phyloP scores from a whole-genome alignment of 2,888 invertebrate species.

The Macrosoma leucophasiata region DNA sequence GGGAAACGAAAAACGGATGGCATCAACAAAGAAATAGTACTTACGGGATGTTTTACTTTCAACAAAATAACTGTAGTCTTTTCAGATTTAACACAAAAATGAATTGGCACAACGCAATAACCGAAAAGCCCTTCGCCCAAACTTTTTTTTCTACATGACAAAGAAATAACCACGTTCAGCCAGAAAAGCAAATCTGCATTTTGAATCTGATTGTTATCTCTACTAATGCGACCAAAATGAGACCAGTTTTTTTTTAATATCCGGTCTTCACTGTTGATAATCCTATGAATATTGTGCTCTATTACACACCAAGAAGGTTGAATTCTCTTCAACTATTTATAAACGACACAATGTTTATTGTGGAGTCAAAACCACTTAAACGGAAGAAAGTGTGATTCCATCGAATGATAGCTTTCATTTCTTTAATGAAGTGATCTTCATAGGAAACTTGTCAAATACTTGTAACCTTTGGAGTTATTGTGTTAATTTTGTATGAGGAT shows the following conservation, averaged over 20 bases:
- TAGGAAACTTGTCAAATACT: conserved; percentile 7
- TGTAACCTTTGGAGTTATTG: conserved; percentile 13
- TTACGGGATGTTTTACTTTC: too few relatives aligned
- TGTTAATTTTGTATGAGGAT: conserved; percentile 15
- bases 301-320: too few relatives aligned
- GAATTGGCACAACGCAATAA: not conserved
- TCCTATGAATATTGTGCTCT: too few relatives aligned
- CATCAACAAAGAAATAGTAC: too few relatives aligned
- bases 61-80: conserved; percentile 6
- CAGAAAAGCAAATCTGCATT: conserved; percentile 51
- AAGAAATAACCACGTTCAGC: conserved; percentile 26
- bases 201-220: conserved; percentile 64
- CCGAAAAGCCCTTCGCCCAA: conserved; percentile 8
- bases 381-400: conserved; percentile 36
- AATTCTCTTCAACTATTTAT: too few relatives aligned
- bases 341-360: conserved; percentile 43
- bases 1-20: too few relatives aligned
- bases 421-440: conserved; percentile 27
- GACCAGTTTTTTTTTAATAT: conserved; percentile 41
- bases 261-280: conserved; percentile 33
- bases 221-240: conserved; percentile 45
- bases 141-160: conserved; percentile 23
- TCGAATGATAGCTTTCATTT: conserved; percentile 27
- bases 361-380: conserved; percentile 40
- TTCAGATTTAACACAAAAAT: conserved; percentile 8